Evolutionary conservation across 2,797 vertebrate species (phyloP), one percentile per base, ranked within the genome.

Genomic region (Antennarius maculatus): DNA sequence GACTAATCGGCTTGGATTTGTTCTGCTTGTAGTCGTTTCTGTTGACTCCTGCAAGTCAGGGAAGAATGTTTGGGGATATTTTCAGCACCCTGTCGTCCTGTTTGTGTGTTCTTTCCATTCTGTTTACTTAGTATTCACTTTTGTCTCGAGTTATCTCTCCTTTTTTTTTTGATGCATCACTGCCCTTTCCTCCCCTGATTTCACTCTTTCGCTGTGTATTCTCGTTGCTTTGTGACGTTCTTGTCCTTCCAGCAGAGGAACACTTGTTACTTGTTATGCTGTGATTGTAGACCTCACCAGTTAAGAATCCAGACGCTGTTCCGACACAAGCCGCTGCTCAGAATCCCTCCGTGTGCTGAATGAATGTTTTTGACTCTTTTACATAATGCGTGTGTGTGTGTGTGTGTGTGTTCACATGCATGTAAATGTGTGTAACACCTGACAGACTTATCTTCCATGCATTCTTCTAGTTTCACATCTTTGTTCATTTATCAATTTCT

Each of bases 1-100:
- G 76, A 80, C 72, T 84, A 79, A 85, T 84, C 75, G 37, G 60
- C 51, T 86, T 73, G 83, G 82, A 89, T 81, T 83, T 77, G 77
- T 81, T 72, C 76, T 70, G 52, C 52, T 76, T 51, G 6, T 43
- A 37, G 62, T 80, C 69, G 39, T 69, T 58, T 66, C 74, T 49
- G 59, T 78, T 42, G 62, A 69, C 65, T 82, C 63, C 52, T 46
- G 66, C 59, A 50, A 6, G 7, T 43, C 11, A 54, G 23, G 43
- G 34, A 52, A 65, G 70, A n/a, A n/a, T 48, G 23, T 61, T 61
- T 48, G 18, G 17, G 43, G 13, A 7, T 69, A 54, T 53, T 62
- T 53, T 62, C 67, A 60, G n/a, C 66, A 34, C 46, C 56, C 56
- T 52, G 51, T 73, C 66, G 51, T n/a, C 13, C 39, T 51, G 13